Base-by-base conservation (phyloP, 2,888 invertebrate genomes). In the Choristoneura rosaceana region DNA sequence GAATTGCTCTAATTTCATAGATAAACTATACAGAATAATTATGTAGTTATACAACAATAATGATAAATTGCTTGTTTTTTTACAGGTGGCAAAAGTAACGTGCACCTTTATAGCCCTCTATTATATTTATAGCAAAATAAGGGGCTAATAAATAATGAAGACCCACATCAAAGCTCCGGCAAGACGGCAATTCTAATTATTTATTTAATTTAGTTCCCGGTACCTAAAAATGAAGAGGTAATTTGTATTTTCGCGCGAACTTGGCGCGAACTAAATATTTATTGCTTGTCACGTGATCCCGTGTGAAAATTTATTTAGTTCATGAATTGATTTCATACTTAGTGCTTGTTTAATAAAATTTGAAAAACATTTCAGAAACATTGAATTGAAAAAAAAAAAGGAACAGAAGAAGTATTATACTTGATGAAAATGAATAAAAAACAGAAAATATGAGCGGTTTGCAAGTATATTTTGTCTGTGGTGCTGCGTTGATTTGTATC, bases 21-120 rank as follows among this genome's bases (percentile, higher is more conserved):
- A 25, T 25, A 25, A 25, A 25, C 25, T 25, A 25, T 25, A 25
- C 25, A 25, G 25, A 25, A 25, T 25, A 25, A 25, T 25, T 25
- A 25, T 25, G 25, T 25, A 25, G 25, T 25, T 25, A 25, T 25
- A 12, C 9, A 38, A 38, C 38, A 43, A 43, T 43, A 43, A 43
- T 52, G 15, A 8, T 17, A 3, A 15, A 52, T 15, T 52, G 5
- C 3, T 52, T 47, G 3, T 43, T 62, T 69, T 69, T 62, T 69
- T 69, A 4, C 62, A 69, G 69, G 62, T 63, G 33, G 62, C 69
- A 15, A 69, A 69, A 43, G 62, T 34, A 14, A 69, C 69, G 25
- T 55, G 55, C 25, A 25, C 50, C 15, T 17, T 52, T 2, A 52
- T 52, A 15, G 50, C 50, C 15, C 7, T 52, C 17, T 55, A 25